A percentile compares a stretch with the other conserved stretches of the same genome.
phyloP scores from a whole-genome alignment of 2,113 vertebrate species.

The Trogon surrucura region DNA sequence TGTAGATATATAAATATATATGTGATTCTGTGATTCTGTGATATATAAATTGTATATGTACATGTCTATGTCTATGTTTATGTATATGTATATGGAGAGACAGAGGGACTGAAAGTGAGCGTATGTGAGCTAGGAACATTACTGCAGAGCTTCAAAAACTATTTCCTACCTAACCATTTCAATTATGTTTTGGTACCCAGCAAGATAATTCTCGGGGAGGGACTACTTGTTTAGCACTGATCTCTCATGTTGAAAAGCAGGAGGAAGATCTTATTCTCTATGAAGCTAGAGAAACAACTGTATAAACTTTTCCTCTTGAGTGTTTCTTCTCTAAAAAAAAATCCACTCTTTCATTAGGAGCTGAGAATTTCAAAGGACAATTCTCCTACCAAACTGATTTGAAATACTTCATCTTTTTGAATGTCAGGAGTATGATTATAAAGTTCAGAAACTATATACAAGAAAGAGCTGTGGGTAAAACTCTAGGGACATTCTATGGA shows the following conservation, averaged over 20 bases:
- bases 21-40: no score
- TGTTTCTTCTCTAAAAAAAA: background rate
- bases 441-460: background rate
- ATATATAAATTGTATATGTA: no score
- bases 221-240: background rate
- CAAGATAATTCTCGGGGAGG: background rate
- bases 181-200: background rate
- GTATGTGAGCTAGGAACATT: background rate
- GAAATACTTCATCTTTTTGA: background rate
- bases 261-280: background rate
- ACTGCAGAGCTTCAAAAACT: background rate
- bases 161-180: background rate
- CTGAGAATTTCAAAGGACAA: background rate
- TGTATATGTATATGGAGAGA: background rate
- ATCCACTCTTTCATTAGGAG: background rate
- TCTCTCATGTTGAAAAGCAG: background rate
- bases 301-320: background rate
- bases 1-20: background rate
- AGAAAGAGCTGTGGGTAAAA: background rate
- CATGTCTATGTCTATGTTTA: no score
- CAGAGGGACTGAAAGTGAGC: background rate
- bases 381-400: background rate
- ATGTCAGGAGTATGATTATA: background rate
- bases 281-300: background rate
- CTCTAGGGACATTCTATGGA: no score